Evolutionary conservation across 1,140 invertebrate genomes (phyloP).

Genomic region (Lepeophtheirus salmonis): DNA sequence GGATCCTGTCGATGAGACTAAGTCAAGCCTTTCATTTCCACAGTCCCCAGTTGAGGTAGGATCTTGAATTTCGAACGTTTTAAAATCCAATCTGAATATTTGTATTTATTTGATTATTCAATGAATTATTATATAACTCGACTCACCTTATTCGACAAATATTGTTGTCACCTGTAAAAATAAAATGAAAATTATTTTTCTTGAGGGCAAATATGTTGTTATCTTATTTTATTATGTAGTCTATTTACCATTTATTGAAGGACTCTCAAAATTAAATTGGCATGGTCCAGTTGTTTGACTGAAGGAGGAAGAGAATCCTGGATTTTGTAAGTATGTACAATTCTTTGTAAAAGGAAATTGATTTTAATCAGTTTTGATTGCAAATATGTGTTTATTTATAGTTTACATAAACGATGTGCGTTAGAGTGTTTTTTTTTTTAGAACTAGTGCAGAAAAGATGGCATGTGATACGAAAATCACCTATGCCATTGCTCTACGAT

Average conservation of each 20-base stretch:
- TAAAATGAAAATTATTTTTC: not conserved
- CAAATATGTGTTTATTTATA: too few relatives aligned
- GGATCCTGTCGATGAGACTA: not conserved
- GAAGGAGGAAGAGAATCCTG: not conserved
- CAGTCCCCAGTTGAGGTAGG: not conserved
- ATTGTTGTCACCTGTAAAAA: not conserved
- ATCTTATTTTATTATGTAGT: not conserved
- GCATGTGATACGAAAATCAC: too few relatives aligned
- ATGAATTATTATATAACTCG: not conserved
- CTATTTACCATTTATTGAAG: not conserved
- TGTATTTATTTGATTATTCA: not conserved
- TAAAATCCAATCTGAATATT: not conserved
- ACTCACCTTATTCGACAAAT: not conserved
- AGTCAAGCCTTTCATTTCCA: not conserved
- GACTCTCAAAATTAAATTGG: not conserved
- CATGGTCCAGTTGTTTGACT: not conserved
- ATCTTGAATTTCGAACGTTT: not conserved
- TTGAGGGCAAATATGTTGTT: not conserved
- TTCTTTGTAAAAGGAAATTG: too few relatives aligned
- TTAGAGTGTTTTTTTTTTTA: too few relatives aligned
- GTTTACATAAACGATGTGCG: too few relatives aligned
- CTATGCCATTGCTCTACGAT: too few relatives aligned
- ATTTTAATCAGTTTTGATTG: too few relatives aligned
- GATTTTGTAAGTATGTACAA: not conserved
- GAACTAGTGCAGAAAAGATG: too few relatives aligned